Conservation (phyloP, 2,113 vertebrate genomes). For the western clawed frog (Xenopus tropicalis) region DNA sequence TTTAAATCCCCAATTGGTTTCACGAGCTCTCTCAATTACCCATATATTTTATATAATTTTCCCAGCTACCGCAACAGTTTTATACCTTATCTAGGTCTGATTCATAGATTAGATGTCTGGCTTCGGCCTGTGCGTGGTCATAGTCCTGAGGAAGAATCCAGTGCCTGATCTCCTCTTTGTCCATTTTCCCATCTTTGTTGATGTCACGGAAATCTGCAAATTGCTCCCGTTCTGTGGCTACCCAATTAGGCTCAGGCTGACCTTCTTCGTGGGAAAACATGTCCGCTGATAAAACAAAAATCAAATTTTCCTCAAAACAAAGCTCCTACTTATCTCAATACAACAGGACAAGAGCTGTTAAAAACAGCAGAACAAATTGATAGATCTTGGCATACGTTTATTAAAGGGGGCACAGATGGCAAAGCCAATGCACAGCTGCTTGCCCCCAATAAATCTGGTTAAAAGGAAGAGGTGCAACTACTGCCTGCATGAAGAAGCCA, state of each 20-base stretch:
- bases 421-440: no score
- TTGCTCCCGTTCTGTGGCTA: conserved; percentile 88
- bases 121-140: conserved; percentile 92
- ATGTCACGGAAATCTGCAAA: conserved; percentile 92
- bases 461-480: no score
- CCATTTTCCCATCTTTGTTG: conserved; percentile 96
- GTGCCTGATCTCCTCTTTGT: conserved; percentile 88
- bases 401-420: no score
- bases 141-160: conserved; percentile 98
- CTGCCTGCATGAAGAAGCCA: no score
- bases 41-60: no score
- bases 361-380: conserved; percentile 33
- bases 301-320: no score
- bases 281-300: conserved; percentile 68
- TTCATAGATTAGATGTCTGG: conserved; percentile 90
- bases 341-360: not conserved
- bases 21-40: no score
- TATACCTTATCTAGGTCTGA: conserved; percentile 89
- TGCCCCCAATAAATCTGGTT: no score
- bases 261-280: conserved; percentile 94
- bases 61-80: no score
- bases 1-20: no score
- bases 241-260: conserved; percentile 92
- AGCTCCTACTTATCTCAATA: not conserved
- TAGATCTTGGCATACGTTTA: no score